Evolutionary conservation across 2,797 vertebrate genomes (phyloP).

Genomic region (Thripadectes ignobilis): DNA sequence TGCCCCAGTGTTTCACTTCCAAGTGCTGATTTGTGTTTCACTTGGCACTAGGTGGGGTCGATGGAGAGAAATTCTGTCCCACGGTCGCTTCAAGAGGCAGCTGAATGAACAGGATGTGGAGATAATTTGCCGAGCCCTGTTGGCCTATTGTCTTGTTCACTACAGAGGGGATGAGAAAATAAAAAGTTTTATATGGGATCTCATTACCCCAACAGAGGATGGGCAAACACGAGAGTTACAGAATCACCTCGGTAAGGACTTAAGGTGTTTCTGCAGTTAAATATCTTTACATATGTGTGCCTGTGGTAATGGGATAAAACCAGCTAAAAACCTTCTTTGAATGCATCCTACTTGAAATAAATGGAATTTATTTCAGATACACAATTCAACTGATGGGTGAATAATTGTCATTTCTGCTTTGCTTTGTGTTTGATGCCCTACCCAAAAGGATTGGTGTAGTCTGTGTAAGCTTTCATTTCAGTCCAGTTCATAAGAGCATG

Average conservation of each 20-base stretch:
- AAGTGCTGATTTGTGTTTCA: background rate
- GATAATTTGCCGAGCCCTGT: constrained; percentile 92
- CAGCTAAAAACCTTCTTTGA: background rate
- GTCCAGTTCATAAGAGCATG: fast-evolving
- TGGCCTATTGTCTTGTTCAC: constrained; percentile 95
- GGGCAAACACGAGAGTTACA: constrained; percentile 95
- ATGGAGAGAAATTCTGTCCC: constrained; percentile 96
- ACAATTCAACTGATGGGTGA: background rate
- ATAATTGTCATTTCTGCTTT: background rate
- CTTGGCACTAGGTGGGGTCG: constrained; percentile 88
- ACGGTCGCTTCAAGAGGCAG: constrained; percentile 97
- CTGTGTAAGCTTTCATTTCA: background rate
- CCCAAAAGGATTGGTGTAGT: background rate
- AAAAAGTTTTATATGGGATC: constrained; percentile 99
- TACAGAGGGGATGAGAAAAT: constrained; percentile 99
- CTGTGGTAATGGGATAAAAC: background rate
- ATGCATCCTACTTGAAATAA: background rate
- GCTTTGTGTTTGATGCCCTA: background rate
- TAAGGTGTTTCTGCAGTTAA: fast-evolving
- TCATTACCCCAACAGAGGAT: constrained; percentile 94
- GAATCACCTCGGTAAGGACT: constrained; percentile 90
- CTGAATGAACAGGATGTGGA: constrained; percentile 94
- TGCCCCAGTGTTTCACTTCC: background rate
- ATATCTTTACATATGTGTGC: fast-evolving
- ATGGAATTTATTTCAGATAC: background rate